These are phyloP conservation scores for Lordiphosa andalusiaca DNA, from an alignment of 2,888 invertebrate species.

Conservation along the genomic window DNA sequence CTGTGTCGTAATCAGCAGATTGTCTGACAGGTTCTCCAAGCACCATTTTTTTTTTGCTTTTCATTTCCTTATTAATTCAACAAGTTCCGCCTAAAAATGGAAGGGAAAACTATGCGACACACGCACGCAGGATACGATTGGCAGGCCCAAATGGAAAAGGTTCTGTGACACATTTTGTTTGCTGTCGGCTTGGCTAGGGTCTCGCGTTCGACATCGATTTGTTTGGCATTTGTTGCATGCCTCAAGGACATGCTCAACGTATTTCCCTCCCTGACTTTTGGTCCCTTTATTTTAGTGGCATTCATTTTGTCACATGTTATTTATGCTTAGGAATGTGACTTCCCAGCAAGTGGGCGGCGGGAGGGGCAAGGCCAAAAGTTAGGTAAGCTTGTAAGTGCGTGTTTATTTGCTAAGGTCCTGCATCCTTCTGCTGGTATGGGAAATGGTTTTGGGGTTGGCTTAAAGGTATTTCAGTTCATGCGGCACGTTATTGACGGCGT, in stretches of 20 bases:
- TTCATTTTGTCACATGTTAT: constrained; percentile 68
- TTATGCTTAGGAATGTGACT: constrained; percentile 40
- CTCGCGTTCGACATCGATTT: constrained; percentile 52
- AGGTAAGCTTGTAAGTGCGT: constrained; percentile 60
- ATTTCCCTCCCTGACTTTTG: constrained; percentile 35
- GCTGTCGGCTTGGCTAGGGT: constrained; percentile 25
- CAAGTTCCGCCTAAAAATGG: constrained; percentile 50
- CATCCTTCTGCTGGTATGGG: constrained; percentile 7
- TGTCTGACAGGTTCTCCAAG: constrained; percentile 48
- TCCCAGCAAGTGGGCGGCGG: too few species aligned
- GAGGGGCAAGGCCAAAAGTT: constrained; percentile 17
- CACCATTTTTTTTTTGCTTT: constrained; percentile 47
- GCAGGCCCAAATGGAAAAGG: constrained; percentile 28
- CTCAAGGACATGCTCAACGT: constrained; percentile 42
- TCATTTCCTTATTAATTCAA: constrained; percentile 71
- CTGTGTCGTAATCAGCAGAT: constrained; percentile 57
- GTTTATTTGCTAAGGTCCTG: constrained; percentile 54
- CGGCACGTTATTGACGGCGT: constrained; percentile 56
- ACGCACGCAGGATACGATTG: constrained; percentile 40
- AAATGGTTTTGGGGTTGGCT: constrained; percentile 41
- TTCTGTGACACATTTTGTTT: constrained; percentile 40
- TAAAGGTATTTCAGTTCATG: constrained; percentile 52
- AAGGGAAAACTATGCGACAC: constrained; percentile 1
- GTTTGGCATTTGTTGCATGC: constrained; percentile 65
- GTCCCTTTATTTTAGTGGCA: constrained; percentile 52